Evolutionary conservation across 1,140 invertebrate species (phyloP).

Genomic region (Musca domestica): DNA sequence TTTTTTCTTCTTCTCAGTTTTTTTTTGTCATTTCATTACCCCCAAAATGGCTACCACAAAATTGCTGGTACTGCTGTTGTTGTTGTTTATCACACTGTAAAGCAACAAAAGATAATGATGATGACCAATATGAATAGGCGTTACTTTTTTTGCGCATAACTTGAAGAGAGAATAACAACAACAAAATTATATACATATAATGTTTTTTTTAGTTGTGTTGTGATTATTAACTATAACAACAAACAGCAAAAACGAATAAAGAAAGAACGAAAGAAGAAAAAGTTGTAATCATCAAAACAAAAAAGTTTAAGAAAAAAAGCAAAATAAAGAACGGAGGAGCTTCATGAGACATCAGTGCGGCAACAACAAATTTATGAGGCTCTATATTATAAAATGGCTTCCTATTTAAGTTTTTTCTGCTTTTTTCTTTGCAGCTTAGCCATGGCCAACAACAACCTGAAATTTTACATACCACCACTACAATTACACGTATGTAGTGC

Average conservation of each 20-base stretch:
- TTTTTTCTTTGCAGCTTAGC: no score
- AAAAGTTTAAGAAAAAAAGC: no score
- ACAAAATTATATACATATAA: background rate
- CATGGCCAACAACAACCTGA: no score
- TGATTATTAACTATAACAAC: no score
- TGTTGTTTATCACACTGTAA: background rate
- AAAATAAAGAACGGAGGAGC: no score
- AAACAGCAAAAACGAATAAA: no score
- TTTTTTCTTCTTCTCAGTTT: background rate
- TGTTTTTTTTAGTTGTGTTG: background rate
- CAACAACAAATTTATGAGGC: conserved; percentile 16
- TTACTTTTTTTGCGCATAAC: background rate
- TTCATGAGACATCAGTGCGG: background rate
- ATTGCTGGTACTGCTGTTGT: background rate
- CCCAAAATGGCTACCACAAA: conserved; percentile 10
- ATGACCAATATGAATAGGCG: conserved; percentile 19
- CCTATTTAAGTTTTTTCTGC: background rate
- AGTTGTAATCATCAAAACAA: no score
- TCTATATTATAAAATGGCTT: conserved; percentile 13
- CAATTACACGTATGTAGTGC: no score
- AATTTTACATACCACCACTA: no score
- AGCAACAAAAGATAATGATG: background rate
- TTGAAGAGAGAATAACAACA: background rate
- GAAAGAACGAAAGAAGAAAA: no score
- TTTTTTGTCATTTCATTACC: conserved; percentile 8